Evolutionary conservation across 2,113 vertebrate species (phyloP).

Genomic region (Promerops cafer): DNA sequence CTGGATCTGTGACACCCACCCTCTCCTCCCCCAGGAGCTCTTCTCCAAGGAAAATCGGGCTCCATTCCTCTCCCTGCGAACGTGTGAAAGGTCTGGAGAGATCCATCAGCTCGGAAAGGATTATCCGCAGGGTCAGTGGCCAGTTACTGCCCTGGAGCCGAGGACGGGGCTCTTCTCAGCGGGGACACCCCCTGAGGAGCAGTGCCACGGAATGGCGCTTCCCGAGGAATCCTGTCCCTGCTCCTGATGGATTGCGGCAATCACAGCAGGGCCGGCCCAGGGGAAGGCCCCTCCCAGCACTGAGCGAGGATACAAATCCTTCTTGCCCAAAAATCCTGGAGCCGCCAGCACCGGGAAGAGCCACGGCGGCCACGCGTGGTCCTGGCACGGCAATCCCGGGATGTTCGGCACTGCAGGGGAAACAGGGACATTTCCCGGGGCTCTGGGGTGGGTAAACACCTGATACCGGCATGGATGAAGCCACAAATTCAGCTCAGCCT

Average conservation of each 20-base stretch:
- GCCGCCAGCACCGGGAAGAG: not conserved
- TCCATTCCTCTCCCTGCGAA: not conserved
- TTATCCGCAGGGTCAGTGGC: not conserved
- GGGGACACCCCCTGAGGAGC: not conserved
- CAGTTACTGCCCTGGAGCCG: fast-evolving
- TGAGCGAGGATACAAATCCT: not conserved
- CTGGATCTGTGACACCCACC: not conserved
- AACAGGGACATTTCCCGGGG: fast-evolving
- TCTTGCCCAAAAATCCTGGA: not conserved
- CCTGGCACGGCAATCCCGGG: fast-evolving
- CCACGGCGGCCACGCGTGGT: fast-evolving
- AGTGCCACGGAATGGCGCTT: fast-evolving
- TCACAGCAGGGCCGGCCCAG: not conserved
- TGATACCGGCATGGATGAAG: not conserved
- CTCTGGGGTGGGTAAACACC: not conserved
- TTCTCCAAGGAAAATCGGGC: not conserved
- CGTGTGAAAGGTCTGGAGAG: not conserved
- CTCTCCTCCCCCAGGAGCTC: not conserved
- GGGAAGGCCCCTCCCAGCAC: not conserved
- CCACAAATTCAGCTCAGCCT: not conserved
- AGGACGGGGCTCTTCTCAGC: not conserved
- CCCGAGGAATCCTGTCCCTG: not conserved
- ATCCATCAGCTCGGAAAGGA: not conserved
- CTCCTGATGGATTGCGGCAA: not conserved
- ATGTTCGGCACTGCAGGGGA: fast-evolving